A percentile compares a stretch with the other conserved stretches of the same genome.
These are phyloP conservation scores for Montipora capricornis DNA, from an alignment of 64 coral and sea anemone genomes.

Conservation along the genomic window DNA sequence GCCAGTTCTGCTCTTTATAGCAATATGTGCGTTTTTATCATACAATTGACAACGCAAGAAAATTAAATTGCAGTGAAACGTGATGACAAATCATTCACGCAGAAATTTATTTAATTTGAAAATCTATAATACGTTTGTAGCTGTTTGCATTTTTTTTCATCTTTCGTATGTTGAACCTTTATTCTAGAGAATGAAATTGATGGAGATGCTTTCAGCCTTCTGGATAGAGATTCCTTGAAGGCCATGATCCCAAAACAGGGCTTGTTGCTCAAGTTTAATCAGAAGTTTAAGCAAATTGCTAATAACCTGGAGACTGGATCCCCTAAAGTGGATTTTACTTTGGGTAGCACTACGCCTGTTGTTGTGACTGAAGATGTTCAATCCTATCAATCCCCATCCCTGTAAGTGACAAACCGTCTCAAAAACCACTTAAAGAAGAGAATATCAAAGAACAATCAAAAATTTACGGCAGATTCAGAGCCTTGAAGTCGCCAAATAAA, in stretches of 20 bases:
- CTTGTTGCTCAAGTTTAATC: constrained; percentile 54
- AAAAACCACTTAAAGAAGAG: background rate
- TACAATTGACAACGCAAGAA: no score
- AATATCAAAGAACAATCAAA: constrained; percentile 49
- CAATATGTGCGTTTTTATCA: no score
- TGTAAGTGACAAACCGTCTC: background rate
- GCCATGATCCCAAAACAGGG: constrained; percentile 66
- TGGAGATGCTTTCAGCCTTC: constrained; percentile 68
- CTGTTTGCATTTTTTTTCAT: no score
- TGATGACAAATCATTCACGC: no score
- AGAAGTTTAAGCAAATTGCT: constrained; percentile 55
- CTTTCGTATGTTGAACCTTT: background rate
- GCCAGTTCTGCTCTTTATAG: no score
- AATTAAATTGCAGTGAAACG: no score
- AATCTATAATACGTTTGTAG: no score
- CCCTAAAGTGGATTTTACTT: background rate
- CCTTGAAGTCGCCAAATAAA: constrained; percentile 28
- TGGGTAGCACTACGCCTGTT: constrained; percentile 4
- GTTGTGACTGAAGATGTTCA: background rate
- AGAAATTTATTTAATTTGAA: no score
- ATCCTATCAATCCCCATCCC: background rate
- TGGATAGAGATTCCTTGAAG: constrained; percentile 52
- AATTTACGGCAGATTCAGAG: constrained; percentile 39
- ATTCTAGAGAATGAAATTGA: constrained; percentile 81
- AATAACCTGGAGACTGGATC: background rate